phyloP scores from a whole-genome alignment of 1,140 invertebrate species.

The Drosophila bocqueti region DNA sequence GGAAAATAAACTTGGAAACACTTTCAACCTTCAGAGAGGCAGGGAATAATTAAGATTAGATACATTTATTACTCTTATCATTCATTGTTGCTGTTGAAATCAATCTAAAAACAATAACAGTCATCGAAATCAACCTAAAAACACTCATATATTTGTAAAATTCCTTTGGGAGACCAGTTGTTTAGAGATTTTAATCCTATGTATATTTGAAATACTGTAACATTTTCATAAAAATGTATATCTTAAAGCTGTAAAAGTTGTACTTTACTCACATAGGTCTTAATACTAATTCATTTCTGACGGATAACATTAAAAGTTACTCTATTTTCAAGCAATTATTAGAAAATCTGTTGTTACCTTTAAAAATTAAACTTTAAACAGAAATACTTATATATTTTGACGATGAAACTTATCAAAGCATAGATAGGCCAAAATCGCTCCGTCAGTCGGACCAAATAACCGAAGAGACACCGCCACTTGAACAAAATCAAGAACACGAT shows the following conservation, averaged over 20 bases:
- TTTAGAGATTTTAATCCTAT: neutral
- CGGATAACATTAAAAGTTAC: too few species aligned
- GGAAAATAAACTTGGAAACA: neutral
- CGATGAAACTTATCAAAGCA: neutral
- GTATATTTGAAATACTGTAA: too few species aligned
- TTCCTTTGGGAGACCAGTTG: neutral
- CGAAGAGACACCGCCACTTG: constrained; percentile 16
- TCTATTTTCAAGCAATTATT: too few species aligned
- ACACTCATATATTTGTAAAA: too few species aligned
- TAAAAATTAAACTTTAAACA: neutral
- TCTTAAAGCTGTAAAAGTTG: neutral
- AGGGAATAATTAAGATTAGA: neutral
- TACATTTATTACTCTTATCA: neutral
- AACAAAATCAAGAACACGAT: constrained; percentile 21
- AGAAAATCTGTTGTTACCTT: neutral
- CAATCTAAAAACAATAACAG: neutral
- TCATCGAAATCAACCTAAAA: neutral
- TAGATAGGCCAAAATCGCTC: neutral
- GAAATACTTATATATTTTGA: neutral
- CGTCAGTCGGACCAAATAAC: neutral
- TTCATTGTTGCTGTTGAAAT: neutral
- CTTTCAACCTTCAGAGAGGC: neutral
- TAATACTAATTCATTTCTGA: too few species aligned
- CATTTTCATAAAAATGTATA: neutral
- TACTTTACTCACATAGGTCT: neutral